Evolutionary conservation across 2,113 vertebrate genomes (phyloP).

Genomic region (Galemys pyrenaicus): DNA sequence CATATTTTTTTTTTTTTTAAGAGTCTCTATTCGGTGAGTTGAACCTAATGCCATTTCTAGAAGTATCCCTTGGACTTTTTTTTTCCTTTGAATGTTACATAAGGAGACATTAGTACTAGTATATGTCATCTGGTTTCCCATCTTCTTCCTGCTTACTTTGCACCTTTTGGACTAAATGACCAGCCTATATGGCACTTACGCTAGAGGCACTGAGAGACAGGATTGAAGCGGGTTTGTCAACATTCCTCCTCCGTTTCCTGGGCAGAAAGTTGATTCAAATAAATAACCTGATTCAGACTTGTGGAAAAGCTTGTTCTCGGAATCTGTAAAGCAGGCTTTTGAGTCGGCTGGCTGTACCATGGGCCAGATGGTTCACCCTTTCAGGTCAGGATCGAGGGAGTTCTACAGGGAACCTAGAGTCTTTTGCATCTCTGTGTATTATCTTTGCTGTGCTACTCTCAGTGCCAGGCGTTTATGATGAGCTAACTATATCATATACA

Average conservation of each 20-base stretch:
- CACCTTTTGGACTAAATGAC: background rate
- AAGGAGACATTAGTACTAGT: background rate
- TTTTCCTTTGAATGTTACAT: background rate
- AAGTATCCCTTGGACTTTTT: background rate
- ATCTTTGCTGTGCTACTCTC: background rate
- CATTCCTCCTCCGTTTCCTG: background rate
- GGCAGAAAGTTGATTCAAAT: background rate
- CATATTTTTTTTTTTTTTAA: background rate
- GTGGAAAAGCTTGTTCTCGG: background rate
- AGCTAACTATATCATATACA: background rate
- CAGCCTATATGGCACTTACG: background rate
- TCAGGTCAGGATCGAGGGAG: too few species aligned
- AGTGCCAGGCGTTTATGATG: background rate
- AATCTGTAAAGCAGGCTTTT: background rate
- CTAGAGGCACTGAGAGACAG: background rate
- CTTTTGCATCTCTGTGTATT: background rate
- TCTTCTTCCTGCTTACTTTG: background rate
- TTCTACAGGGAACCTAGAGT: background rate
- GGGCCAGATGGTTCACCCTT: background rate
- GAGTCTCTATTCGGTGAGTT: background rate
- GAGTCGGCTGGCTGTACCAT: background rate
- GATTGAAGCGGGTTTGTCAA: background rate
- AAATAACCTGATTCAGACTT: background rate
- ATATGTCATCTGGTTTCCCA: background rate
- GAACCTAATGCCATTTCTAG: conserved; percentile 20